A percentile compares a stretch with the other conserved stretches of the same genome.
Evolutionary conservation across 2,888 invertebrate species (phyloP).

Genomic region (Lomographa bimaculata): DNA sequence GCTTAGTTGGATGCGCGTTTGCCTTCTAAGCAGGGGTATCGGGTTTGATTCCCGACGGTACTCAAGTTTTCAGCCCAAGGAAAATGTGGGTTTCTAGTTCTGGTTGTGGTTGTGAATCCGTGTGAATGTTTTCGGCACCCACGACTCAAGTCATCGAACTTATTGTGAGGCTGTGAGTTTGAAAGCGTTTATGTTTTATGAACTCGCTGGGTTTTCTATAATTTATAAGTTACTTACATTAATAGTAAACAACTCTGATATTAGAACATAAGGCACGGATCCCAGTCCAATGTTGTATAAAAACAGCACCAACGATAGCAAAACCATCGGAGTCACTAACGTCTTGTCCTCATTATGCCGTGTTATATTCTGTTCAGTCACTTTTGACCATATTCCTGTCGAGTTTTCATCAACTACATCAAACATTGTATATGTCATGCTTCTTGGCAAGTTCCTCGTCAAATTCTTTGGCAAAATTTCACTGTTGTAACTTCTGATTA

Average conservation of each 20-base stretch:
- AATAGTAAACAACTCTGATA: conserved; percentile 69
- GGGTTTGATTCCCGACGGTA: too few relatives aligned
- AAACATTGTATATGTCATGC: conserved; percentile 30
- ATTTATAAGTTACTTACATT: conserved; percentile 78
- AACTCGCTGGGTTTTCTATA: too few relatives aligned
- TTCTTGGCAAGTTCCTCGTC: conserved; percentile 41
- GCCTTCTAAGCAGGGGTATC: too few relatives aligned
- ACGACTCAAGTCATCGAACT: too few relatives aligned
- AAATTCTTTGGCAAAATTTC: conserved; percentile 36
- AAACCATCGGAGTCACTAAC: conserved; percentile 64
- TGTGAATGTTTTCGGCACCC: too few relatives aligned
- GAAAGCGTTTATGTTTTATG: too few relatives aligned
- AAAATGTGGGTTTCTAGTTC: too few relatives aligned
- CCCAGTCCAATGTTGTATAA: conserved; percentile 75
- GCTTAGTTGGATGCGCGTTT: too few relatives aligned
- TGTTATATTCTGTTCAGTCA: conserved; percentile 29
- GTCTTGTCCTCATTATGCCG: conserved; percentile 39
- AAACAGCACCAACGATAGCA: conserved; percentile 67
- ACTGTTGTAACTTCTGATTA: conserved; percentile 31
- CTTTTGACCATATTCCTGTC: conserved; percentile 41
- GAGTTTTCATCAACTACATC: conserved; percentile 37
- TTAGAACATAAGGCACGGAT: conserved; percentile 75
- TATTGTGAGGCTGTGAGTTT: too few relatives aligned
- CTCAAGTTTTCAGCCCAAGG: too few relatives aligned
- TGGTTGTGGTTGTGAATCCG: too few relatives aligned